Percentiles rank a stretch among this genome's conserved stretches.
These are phyloP conservation scores for Accipiter virgatus DNA, from an alignment of 2,113 vertebrate genomes.

Conservation along the genomic window DNA sequence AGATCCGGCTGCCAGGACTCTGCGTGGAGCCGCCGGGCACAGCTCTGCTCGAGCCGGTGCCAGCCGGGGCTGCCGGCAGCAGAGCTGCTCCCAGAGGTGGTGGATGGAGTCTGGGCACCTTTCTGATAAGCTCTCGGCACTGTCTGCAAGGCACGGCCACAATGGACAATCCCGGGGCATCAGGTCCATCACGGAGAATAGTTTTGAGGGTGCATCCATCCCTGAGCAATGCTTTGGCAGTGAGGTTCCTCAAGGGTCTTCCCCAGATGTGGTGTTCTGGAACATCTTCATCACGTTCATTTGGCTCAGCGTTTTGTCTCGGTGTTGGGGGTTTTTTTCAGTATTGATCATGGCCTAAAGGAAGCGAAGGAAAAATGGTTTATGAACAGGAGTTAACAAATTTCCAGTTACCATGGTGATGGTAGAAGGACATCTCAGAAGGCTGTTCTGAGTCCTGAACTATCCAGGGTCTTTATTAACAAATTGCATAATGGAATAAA, in stretches of 20 bases:
- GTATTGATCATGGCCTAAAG: neutral
- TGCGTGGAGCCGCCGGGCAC: rapidly evolving
- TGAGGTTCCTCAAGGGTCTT: neutral
- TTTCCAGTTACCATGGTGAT: constrained; percentile 18
- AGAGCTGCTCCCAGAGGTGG: neutral
- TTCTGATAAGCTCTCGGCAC: neutral
- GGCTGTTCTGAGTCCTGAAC: neutral
- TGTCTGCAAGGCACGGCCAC: neutral
- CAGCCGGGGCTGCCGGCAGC: too few species aligned
- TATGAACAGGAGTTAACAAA: neutral
- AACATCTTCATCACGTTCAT: neutral
- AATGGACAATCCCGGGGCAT: neutral
- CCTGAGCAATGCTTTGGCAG: rapidly evolving
- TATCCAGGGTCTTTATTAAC: neutral
- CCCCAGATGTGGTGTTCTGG: rapidly evolving
- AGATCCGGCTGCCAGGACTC: neutral
- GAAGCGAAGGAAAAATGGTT: neutral
- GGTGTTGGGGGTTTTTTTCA: rapidly evolving
- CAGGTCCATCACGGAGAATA: neutral
- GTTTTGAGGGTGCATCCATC: neutral
- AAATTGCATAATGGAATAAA: neutral
- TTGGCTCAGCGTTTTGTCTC: neutral
- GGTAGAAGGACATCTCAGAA: neutral
- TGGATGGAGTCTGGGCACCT: rapidly evolving
- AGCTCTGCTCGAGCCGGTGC: too few species aligned